Evolutionary conservation across 2,113 vertebrate genomes (phyloP).

Genomic region (Haliaeetus leucogaster): DNA sequence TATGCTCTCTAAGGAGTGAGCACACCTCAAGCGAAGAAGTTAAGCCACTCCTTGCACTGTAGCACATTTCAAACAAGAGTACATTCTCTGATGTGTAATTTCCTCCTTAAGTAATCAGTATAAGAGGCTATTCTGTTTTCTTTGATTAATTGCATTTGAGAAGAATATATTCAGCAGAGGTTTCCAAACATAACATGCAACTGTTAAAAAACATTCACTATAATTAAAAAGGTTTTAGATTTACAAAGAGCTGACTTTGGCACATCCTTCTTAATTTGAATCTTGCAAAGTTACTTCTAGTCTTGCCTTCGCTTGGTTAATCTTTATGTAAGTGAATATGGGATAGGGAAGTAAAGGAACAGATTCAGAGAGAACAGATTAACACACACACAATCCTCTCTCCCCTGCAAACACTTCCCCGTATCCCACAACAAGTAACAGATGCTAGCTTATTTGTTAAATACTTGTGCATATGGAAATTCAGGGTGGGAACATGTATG

Average conservation of each 20-base stretch:
- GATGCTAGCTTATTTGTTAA: not conserved
- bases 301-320: not conserved
- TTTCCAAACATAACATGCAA: not conserved
- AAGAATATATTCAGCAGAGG: not conserved
- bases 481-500: not conserved
- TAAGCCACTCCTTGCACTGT: not conserved
- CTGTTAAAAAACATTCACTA: not conserved
- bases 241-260: not conserved
- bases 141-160: not conserved
- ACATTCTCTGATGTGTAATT: not conserved
- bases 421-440: not conserved
- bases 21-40: not conserved
- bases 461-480: not conserved
- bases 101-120: not conserved
- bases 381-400: not conserved
- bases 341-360: not conserved
- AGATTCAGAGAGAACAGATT: not conserved
- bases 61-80: not conserved
- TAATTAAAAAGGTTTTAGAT: not conserved
- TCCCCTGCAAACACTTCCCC: not conserved
- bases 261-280: not conserved
- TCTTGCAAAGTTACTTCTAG: not conserved
- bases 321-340: not conserved
- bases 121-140: not conserved
- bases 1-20: not conserved